These are phyloP conservation scores for Luscinia luscinia DNA, from an alignment of 2,797 vertebrate genomes.

Conservation along the genomic window DNA sequence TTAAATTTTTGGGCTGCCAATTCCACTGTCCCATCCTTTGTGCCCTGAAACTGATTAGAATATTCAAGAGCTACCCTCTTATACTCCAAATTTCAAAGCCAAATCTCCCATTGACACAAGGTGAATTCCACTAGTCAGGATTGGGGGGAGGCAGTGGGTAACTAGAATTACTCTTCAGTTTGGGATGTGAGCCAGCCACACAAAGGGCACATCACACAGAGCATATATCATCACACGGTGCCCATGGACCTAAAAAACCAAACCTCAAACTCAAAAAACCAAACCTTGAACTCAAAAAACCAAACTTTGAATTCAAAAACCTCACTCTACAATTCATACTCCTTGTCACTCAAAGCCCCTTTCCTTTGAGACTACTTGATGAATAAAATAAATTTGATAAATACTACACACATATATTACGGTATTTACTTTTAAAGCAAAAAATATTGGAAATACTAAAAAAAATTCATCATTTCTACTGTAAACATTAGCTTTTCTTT, in stretches of 20 bases:
- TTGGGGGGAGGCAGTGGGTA: neutral
- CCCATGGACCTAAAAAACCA: neutral
- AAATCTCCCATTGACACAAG: neutral
- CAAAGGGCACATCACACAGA: neutral
- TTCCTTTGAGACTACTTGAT: neutral
- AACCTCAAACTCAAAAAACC: neutral
- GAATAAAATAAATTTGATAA: neutral
- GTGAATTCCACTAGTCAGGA: neutral
- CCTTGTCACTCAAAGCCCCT: neutral
- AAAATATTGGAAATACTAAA: neutral
- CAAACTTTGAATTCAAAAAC: neutral
- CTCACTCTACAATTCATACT: neutral
- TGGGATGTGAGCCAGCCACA: neutral
- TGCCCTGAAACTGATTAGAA: neutral
- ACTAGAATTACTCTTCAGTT: neutral
- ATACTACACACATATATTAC: neutral
- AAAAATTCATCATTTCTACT: neutral
- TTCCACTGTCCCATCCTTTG: neutral
- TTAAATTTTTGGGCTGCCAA: neutral
- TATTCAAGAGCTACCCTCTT: neutral
- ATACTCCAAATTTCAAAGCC: neutral
- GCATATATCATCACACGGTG: accelerated
- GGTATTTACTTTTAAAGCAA: neutral
- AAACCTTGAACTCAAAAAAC: neutral
- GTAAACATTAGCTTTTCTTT: neutral